phyloP scores from a whole-genome alignment of 2,797 vertebrate genomes.

The Micromesistius poutassou region DNA sequence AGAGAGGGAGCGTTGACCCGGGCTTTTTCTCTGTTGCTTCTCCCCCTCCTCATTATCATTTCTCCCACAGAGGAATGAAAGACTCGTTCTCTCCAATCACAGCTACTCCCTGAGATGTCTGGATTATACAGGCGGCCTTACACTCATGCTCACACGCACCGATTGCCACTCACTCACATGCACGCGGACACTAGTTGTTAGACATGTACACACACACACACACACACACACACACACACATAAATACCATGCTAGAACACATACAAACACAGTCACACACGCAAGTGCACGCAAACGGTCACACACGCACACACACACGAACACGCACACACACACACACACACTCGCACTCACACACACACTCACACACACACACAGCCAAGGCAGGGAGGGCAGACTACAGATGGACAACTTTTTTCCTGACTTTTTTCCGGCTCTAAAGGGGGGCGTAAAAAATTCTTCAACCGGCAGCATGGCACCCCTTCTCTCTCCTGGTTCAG shows the following conservation, averaged over 20 bases:
- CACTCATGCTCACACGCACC: slow-evolving; percentile 7
- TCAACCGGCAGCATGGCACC: slow-evolving; percentile 23
- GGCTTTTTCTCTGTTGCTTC: slow-evolving; percentile 26
- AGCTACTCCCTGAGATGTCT: slow-evolving; percentile 16
- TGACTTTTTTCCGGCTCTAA: slow-evolving; percentile 8
- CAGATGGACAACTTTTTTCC: slow-evolving; percentile 25
- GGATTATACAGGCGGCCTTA: slow-evolving; percentile 13
- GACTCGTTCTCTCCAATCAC: slow-evolving; percentile 36
- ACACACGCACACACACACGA: not conserved
- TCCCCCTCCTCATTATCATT: slow-evolving; percentile 22
- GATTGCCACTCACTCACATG: not conserved
- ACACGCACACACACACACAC: not conserved
- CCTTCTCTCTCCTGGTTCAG: slow-evolving; percentile 23
- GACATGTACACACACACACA: not conserved
- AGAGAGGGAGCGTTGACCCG: slow-evolving; percentile 26
- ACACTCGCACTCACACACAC: slow-evolving; percentile 1
- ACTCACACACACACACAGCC: not conserved
- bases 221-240: not conserved
- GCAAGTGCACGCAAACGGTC: not conserved
- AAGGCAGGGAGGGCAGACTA: slow-evolving; percentile 6
- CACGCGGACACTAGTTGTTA: not conserved
- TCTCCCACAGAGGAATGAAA: slow-evolving; percentile 37
- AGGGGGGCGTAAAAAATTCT: slow-evolving; percentile 20
- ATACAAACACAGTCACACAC: not conserved
- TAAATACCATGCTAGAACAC: not conserved